Conservation (phyloP, 2,113 vertebrate species). For the Ophthalmolycus amberensis region DNA sequence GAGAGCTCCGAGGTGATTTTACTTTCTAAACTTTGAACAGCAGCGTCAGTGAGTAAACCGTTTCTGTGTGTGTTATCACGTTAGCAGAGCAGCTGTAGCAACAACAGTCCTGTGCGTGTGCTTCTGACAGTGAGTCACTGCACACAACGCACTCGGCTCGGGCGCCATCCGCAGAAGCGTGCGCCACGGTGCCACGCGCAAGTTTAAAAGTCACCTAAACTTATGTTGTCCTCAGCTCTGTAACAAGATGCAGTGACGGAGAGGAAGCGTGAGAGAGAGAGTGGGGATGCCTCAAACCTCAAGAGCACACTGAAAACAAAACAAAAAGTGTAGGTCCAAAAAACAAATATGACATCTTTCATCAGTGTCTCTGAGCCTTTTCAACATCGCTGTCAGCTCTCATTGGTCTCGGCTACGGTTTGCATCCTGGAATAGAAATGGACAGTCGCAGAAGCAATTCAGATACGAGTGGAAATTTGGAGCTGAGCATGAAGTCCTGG, state of each 20-base stretch:
- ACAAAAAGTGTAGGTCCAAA: constrained; percentile 4
- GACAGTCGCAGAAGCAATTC: constrained; percentile 9
- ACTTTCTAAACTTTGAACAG: no score
- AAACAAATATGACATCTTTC: constrained; percentile 9
- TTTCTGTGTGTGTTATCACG: no score
- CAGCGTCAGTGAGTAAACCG: no score
- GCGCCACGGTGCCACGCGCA: no score
- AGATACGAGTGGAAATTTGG: constrained; percentile 16
- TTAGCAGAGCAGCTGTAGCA: no score
- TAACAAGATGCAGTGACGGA: not conserved
- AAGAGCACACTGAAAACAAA: not conserved
- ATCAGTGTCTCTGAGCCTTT: constrained; percentile 12
- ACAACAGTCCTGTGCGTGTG: no score
- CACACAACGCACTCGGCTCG: no score
- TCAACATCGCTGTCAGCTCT: constrained; percentile 13
- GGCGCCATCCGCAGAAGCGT: no score
- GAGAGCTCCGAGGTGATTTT: no score
- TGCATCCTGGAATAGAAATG: constrained; percentile 20
- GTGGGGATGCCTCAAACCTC: not conserved
- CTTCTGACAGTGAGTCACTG: no score
- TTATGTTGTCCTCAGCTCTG: not conserved
- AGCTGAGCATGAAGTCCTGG: constrained; percentile 12
- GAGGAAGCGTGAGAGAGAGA: not conserved
- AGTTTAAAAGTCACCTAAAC: no score
- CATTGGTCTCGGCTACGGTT: constrained; percentile 5